A percentile compares a stretch with the other conserved stretches of the same genome.
phyloP scores from a whole-genome alignment of 2,113 vertebrate species.

The Ceyx cyanopectus region DNA sequence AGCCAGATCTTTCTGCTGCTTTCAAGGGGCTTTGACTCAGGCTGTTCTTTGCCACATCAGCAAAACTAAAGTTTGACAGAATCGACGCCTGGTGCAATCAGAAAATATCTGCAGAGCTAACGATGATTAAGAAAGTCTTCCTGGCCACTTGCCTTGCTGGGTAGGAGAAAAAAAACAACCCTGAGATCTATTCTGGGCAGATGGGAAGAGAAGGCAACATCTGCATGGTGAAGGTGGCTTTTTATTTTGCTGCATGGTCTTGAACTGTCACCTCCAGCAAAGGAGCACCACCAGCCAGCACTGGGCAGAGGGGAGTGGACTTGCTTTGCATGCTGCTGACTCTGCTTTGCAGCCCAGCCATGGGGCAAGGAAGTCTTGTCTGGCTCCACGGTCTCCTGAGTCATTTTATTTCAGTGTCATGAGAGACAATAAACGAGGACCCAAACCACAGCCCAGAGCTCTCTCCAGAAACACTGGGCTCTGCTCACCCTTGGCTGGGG shows the following conservation, averaged over 20 bases:
- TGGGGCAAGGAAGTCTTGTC: not conserved
- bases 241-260: not conserved
- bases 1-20: not conserved
- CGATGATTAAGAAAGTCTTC: not conserved
- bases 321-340: not conserved
- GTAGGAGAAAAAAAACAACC: not conserved
- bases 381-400: not conserved
- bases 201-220: not conserved
- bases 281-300: not conserved
- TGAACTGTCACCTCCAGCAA: not conserved
- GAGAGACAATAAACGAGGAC: not conserved
- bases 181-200: not conserved
- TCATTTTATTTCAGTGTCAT: not conserved
- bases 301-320: not conserved
- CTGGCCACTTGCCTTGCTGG: not conserved
- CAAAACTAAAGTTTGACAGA: not conserved
- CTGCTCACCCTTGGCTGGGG: conserved; percentile 3
- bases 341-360: not conserved
- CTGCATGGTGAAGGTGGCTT: not conserved
- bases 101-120: not conserved
- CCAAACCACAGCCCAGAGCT: not conserved
- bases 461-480: conserved; percentile 15
- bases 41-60: not conserved
- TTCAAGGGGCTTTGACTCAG: conserved; percentile 26
- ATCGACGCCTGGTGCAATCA: rapidly evolving